Base-by-base conservation (phyloP, 2,888 invertebrate genomes). In the Lepeophtheirus nordmannii region DNA sequence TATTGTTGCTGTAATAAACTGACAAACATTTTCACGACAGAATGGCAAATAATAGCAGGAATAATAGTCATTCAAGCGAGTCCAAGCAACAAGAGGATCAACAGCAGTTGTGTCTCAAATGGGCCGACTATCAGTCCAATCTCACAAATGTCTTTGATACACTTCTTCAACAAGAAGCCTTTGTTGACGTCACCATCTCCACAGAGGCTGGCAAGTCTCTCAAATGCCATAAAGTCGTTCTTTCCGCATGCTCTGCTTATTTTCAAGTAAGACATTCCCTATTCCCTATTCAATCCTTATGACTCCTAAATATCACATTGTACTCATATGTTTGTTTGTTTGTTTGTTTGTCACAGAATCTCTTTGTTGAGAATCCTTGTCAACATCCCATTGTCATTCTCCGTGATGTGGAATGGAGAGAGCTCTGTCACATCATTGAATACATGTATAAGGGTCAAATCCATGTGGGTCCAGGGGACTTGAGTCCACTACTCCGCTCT, bases 381-480 rank as follows among this genome's bases (percentile, higher is more conserved):
- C 87, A 86, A 75, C 92, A 92, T 75, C 92, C 92, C 67, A 90
- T 92, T 72, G 87, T 91, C 71, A 90, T 92, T 71, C 86, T 92
- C 82, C 85, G 89, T 72, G 91, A 92, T 76, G 87, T 92, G 71
- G 86, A 86, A 75, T 91, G 87, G 83, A 83, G 85, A 68, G 91
- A 92, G 73, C 78, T 92, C 69, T 89, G 88, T 75, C 89, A 90
- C 68, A 87, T 87, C 67, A 89, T 92, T 62, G 90, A 92, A 76
- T 92, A 92, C 74, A 92, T 92, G 91, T 92, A 92, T 79, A 86
- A 87, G 73, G 92, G 92, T n/a, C 91, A 92, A 79, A 90, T 92
- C 72, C 91, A 91, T 78, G 91, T 92, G 69, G 86, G 86, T 65
- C 89, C 91, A 30, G 70, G 70, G 65, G 69, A 70, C 53, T 67